Evolutionary conservation across 2,888 invertebrate genomes (phyloP), one percentile per base, ranked within the genome.

Genomic region (Amiota minor): DNA sequence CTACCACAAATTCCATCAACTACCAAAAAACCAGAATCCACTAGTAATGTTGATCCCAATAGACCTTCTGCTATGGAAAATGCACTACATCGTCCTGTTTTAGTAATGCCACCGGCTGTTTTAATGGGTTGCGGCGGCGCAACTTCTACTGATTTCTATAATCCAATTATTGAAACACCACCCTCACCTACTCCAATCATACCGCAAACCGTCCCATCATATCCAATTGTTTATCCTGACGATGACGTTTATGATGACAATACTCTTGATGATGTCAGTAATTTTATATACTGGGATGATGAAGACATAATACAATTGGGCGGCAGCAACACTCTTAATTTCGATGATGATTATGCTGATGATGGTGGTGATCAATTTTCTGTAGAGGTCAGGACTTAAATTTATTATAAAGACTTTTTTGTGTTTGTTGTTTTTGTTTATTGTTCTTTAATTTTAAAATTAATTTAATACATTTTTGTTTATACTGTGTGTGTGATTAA

Each of bases 141-240:
- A 87, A 18, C 46, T 65, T 23, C 23, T 16, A 47, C 16, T 47
- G 81, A 78, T 73, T 78, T 79, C 90, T 88, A 91, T 90, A 87
- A 93, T 91, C 87, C 92, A 90, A 90, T 90, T 91, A 85, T 91
- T 90, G 90, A 91, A 88, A 90, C 91, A 88, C 91, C 93, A 82
- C 93, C 93, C 87, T 93, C 93, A 89, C 93, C 94, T 74, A 83
- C 84, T 68, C 91, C 93, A 83, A 23, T 14, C 8, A 35, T 45
- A 35, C 2, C 35, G 6, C 35, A 35, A 35, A 3, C 35, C 6
- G 35, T 35, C 16, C 53, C 53, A 50, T 20, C 65, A 16, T 68
- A 68, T 35, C 53, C 16, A 23, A 92, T 97, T 88, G 97, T 97
- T 91, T 96, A 95, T 91, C 96, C 97, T 87, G 95, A 95, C 89